These are phyloP conservation scores for Ennomos fuscantarius DNA, from an alignment of 2,888 invertebrate genomes.

Conservation along the genomic window DNA sequence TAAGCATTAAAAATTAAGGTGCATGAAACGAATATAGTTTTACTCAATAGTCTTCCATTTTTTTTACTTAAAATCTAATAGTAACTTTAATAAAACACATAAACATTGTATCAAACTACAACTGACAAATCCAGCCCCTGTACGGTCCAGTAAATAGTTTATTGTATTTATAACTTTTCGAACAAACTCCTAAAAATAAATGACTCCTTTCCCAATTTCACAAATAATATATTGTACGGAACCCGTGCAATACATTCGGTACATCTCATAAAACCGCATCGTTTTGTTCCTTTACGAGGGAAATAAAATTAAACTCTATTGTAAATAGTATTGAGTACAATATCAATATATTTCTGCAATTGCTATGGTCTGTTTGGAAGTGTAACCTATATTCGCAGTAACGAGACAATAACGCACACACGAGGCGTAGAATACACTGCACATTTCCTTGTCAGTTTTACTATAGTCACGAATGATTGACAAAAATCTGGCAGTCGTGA, in stretches of 20 bases:
- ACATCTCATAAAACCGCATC: conserved; percentile 47
- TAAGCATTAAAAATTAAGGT: too few relatives aligned
- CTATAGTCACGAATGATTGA: too few relatives aligned
- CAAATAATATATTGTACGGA: conserved; percentile 41
- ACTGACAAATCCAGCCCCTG: conserved; percentile 2
- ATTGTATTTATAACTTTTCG: conserved; percentile 30
- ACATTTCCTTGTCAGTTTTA: too few relatives aligned
- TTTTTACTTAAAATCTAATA: too few relatives aligned
- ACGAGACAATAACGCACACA: conserved; percentile 24
- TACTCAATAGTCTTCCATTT: too few relatives aligned
- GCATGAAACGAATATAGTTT: too few relatives aligned
- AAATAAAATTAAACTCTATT: conserved; percentile 50
- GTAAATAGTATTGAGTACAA: conserved; percentile 46
- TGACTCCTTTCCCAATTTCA: conserved; percentile 31
- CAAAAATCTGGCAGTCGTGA: too few relatives aligned
- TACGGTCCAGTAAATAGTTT: conserved; percentile 14
- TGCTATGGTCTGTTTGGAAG: conserved; percentile 42
- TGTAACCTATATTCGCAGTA: conserved; percentile 33
- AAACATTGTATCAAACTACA: not conserved
- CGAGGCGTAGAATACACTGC: too few relatives aligned
- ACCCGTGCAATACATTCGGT: conserved; percentile 37
- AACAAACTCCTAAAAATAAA: conserved; percentile 28
- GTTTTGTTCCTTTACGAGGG: conserved; percentile 36
- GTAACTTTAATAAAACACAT: too few relatives aligned
- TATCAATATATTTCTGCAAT: conserved; percentile 49